A percentile compares a stretch with the other conserved stretches of the same genome.
These are phyloP conservation scores for Panurus biarmicus DNA, from an alignment of 2,113 vertebrate species.

Conservation along the genomic window DNA sequence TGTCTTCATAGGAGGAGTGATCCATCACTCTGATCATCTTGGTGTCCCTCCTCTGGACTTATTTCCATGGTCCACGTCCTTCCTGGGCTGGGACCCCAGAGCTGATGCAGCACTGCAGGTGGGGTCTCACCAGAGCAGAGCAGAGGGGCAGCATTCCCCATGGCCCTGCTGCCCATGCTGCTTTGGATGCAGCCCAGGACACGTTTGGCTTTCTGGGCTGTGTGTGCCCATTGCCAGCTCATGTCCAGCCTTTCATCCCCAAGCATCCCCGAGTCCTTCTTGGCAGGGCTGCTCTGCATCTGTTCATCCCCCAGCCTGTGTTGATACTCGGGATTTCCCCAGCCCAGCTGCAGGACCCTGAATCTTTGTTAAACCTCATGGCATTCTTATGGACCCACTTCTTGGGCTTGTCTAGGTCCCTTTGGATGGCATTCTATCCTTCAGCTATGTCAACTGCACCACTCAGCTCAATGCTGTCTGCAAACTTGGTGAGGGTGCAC, in stretches of 20 bases:
- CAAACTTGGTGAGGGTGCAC: neutral
- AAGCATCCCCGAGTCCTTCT: fast-evolving
- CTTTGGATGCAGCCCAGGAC: neutral
- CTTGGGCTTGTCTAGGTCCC: neutral
- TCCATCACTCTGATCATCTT: neutral
- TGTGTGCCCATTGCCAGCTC: fast-evolving
- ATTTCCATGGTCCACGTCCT: neutral
- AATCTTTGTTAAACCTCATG: neutral
- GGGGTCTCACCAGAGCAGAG: neutral
- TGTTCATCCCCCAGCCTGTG: neutral
- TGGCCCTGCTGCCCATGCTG: fast-evolving
- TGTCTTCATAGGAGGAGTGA: neutral
- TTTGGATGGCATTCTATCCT: neutral
- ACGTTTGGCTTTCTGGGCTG: fast-evolving
- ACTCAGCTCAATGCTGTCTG: neutral
- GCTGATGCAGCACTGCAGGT: neutral
- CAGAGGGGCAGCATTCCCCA: neutral
- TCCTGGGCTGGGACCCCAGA: neutral
- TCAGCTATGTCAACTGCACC: neutral
- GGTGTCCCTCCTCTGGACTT: neutral
- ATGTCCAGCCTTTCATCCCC: neutral
- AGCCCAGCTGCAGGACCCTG: neutral
- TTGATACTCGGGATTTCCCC: neutral
- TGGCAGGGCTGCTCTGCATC: fast-evolving
- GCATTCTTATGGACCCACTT: neutral